Evolutionary conservation across 2,113 vertebrate species (phyloP).

Genomic region (Triplophysa siluroides): DNA sequence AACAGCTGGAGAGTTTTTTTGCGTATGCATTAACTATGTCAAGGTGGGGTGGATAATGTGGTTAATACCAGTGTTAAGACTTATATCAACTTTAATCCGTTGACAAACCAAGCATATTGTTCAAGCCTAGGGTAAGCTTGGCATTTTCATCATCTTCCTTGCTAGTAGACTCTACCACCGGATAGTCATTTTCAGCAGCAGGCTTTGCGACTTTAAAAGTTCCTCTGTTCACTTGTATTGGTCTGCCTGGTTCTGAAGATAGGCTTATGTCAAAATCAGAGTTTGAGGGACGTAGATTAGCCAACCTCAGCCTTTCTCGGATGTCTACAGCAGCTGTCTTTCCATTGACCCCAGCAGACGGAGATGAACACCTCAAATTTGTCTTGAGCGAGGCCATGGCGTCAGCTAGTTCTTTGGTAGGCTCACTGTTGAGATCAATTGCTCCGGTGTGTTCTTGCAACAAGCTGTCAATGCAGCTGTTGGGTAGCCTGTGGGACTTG

Average conservation of each 20-base stretch:
- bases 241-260: slow-evolving; percentile 43
- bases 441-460: slow-evolving; percentile 1
- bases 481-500: slow-evolving; percentile 66
- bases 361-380: slow-evolving; percentile 42
- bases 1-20: not conserved
- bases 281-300: slow-evolving; percentile 39
- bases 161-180: slow-evolving; percentile 36
- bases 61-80: not conserved
- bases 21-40: not conserved
- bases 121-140: slow-evolving; percentile 64
- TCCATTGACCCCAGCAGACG: slow-evolving; percentile 3
- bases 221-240: slow-evolving; percentile 56
- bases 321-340: slow-evolving; percentile 58
- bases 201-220: slow-evolving; percentile 71
- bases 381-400: slow-evolving; percentile 26
- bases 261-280: slow-evolving; percentile 13
- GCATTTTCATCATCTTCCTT: slow-evolving; percentile 51
- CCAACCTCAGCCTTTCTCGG: slow-evolving; percentile 66
- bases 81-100: slow-evolving; percentile 45
- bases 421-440: slow-evolving; percentile 23
- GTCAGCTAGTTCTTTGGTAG: not conserved
- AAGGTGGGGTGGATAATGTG: not conserved
- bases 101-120: slow-evolving; percentile 74
- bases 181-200: slow-evolving; percentile 42
- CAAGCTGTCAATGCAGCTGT: slow-evolving; percentile 38